These are phyloP conservation scores for Hydrolagus affinis DNA, from an alignment of 2,113 vertebrate genomes.

Conservation along the genomic window DNA sequence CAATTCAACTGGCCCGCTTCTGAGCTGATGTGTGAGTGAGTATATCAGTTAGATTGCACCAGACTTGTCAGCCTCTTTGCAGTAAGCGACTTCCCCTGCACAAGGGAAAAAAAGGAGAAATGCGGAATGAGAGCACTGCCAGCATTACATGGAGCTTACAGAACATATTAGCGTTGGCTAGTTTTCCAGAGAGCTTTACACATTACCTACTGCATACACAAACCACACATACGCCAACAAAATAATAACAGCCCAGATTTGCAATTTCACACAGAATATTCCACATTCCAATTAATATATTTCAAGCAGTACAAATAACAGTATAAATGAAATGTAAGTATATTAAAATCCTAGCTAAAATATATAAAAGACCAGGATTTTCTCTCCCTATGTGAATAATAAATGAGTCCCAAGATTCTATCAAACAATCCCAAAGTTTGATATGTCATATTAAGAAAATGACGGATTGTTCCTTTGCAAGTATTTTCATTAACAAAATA, in stretches of 20 bases:
- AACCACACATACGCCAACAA: not conserved
- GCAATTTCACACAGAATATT: slow-evolving; percentile 3
- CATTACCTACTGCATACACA: slow-evolving; percentile 14
- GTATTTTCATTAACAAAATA: not conserved
- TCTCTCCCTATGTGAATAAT: not conserved
- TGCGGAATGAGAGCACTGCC: slow-evolving; percentile 45
- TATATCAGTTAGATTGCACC: slow-evolving; percentile 80
- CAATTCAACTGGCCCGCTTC: slow-evolving; percentile 66
- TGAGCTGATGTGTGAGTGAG: slow-evolving; percentile 64
- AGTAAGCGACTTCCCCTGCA: slow-evolving; percentile 73
- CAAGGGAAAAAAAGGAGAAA: slow-evolving; percentile 52
- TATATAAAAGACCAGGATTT: too few relatives aligned
- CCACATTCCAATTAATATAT: not conserved
- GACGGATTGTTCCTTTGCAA: too few relatives aligned
- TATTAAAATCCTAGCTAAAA: too few relatives aligned
- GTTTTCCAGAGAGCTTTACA: not conserved
- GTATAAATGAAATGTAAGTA: too few relatives aligned
- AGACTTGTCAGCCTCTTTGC: slow-evolving; percentile 78
- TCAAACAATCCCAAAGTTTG: not conserved
- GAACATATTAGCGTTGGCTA: not conserved
- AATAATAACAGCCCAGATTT: slow-evolving; percentile 14
- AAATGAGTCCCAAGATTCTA: not conserved
- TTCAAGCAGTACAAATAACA: not conserved
- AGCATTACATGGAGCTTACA: not conserved
- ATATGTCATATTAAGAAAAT: not conserved